Percentiles rank a stretch among this genome's conserved stretches.
Conservation (phyloP, 2,888 invertebrate genomes). For the Empis livida region DNA sequence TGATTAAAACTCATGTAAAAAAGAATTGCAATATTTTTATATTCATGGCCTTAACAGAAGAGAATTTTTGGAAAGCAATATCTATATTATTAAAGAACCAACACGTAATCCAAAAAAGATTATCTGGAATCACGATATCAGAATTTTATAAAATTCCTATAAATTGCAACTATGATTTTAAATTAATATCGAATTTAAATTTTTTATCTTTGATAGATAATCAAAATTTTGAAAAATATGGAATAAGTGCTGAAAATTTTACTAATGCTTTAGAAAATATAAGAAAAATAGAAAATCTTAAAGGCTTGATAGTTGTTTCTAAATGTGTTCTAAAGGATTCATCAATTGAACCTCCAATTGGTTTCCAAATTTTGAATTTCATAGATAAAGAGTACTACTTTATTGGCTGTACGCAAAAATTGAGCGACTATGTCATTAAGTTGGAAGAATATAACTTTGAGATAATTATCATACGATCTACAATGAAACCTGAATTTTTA, state of each 20-base stretch:
- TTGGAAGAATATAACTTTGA: slow-evolving; percentile 12
- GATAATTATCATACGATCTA: slow-evolving; percentile 5
- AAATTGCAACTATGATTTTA: neutral
- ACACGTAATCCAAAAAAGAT: slow-evolving; percentile 57
- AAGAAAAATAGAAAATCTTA: too few species aligned
- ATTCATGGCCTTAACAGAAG: neutral
- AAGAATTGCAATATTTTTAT: too few species aligned
- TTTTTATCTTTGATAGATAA: slow-evolving; percentile 21
- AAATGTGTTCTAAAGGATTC: neutral
- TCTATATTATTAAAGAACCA: slow-evolving; percentile 51
- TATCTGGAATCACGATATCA: slow-evolving; percentile 39
- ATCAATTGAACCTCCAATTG: neutral
- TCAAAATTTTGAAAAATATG: slow-evolving; percentile 18
- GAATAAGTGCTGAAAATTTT: slow-evolving; percentile 19
- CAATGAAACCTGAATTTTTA: slow-evolving; percentile 7
- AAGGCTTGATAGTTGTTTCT: neutral
- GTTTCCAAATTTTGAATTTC: slow-evolving; percentile 20
- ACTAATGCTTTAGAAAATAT: neutral
- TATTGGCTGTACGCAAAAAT: slow-evolving; percentile 14
- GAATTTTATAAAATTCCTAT: slow-evolving; percentile 14
- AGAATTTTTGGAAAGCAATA: slow-evolving; percentile 50
- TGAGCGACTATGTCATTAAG: slow-evolving; percentile 20
- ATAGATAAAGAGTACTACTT: slow-evolving; percentile 18
- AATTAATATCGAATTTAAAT: slow-evolving; percentile 17
- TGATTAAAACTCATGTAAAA: too few species aligned